These are phyloP conservation scores for Lasioglossum villosulum DNA, from an alignment of 2,888 invertebrate species.

Conservation along the genomic window DNA sequence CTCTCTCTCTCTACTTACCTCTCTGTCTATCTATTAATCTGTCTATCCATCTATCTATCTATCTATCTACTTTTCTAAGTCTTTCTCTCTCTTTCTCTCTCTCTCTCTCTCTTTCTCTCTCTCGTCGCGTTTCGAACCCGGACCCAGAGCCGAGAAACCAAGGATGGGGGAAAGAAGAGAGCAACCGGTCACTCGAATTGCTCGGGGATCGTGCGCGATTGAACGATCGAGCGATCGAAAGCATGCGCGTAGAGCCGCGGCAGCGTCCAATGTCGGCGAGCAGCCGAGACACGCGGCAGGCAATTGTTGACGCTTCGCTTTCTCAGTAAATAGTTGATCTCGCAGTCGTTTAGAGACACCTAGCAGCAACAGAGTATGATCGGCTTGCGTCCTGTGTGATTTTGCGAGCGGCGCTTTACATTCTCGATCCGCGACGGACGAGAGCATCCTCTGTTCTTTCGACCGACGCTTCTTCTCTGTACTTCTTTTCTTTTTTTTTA, in stretches of 20 bases:
- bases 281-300: background rate
- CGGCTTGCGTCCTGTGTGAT: slow-evolving; percentile 28
- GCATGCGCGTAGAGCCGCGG: background rate
- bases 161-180: background rate
- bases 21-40: background rate
- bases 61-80: background rate
- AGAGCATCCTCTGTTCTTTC: background rate
- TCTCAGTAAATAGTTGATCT: slow-evolving; percentile 35
- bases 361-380: slow-evolving; percentile 17
- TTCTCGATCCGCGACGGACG: background rate
- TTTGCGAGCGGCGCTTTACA: slow-evolving; percentile 36
- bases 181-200: background rate
- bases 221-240: background rate
- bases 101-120: background rate
- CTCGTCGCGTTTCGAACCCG: background rate
- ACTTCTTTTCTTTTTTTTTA: no score
- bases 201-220: background rate
- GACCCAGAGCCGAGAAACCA: background rate
- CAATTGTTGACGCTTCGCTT: slow-evolving; percentile 24
- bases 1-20: background rate
- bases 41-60: background rate
- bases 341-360: slow-evolving; percentile 22
- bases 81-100: background rate
- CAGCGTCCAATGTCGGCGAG: background rate
- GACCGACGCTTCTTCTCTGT: background rate